Conservation (phyloP, 2,888 invertebrate genomes). For the Drosophila infuscata region DNA sequence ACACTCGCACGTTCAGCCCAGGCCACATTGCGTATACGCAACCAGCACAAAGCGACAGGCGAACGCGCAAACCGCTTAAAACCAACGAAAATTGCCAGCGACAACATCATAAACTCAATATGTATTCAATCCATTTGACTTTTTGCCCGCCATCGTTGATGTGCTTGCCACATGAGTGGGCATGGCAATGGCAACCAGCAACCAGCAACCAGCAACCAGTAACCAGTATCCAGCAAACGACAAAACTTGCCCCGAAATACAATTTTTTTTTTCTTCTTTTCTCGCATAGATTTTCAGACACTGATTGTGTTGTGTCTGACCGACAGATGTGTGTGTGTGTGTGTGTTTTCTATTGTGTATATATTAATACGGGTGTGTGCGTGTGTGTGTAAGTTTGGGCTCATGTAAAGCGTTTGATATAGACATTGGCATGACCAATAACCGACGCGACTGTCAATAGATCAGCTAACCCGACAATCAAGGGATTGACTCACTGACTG, state of each 20-base stretch:
- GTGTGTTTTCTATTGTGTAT: not conserved
- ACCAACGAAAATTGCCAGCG: slow-evolving; percentile 77
- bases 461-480: slow-evolving; percentile 59
- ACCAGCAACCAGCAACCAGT: slow-evolving; percentile 13
- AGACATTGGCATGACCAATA: slow-evolving; percentile 55
- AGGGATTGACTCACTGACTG: slow-evolving; percentile 23
- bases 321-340: slow-evolving; percentile 57
- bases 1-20: not conserved
- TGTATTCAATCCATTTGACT: slow-evolving; percentile 79
- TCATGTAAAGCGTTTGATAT: slow-evolving; percentile 47
- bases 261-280: not conserved
- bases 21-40: slow-evolving; percentile 73
- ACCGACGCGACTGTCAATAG: slow-evolving; percentile 62
- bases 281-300: slow-evolving; percentile 65
- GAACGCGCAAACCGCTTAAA: slow-evolving; percentile 74
- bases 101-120: slow-evolving; percentile 76
- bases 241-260: slow-evolving; percentile 31
- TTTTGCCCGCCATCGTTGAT: slow-evolving; percentile 60
- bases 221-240: slow-evolving; percentile 17
- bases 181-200: slow-evolving; percentile 35
- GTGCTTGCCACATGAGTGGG: slow-evolving; percentile 51
- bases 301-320: slow-evolving; percentile 66
- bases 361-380: slow-evolving; percentile 1
- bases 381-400: slow-evolving; percentile 30
- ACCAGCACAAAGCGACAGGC: slow-evolving; percentile 53